Percentiles rank a stretch among this genome's conserved stretches.
Conservation (phyloP, 2,888 invertebrate genomes). For the Cyclophora punctaria region DNA sequence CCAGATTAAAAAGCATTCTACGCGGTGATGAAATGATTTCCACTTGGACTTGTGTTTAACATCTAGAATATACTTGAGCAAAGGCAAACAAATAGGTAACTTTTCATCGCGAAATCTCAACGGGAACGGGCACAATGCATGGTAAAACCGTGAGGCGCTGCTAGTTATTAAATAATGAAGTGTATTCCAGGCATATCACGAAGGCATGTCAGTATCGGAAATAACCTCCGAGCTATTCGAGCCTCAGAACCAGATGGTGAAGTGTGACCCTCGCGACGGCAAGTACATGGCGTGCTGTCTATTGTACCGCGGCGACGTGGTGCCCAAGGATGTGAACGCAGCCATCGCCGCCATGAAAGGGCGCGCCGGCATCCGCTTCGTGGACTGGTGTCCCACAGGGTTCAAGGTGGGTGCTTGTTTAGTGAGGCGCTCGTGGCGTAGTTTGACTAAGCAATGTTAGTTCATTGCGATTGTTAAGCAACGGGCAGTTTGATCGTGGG, state of each 20-base stretch:
- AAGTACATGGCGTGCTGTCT: constrained; percentile 94
- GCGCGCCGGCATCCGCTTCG: constrained; percentile 86
- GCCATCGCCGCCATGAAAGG: constrained; percentile 87
- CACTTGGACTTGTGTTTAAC: too few relatives aligned
- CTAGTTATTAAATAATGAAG: too few relatives aligned
- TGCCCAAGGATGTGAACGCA: constrained; percentile 90
- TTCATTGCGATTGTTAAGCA: too few relatives aligned
- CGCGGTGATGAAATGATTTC: too few relatives aligned
- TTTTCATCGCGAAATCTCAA: too few relatives aligned
- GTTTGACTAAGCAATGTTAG: too few relatives aligned
- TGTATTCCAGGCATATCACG: constrained; percentile 74
- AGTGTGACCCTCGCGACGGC: constrained; percentile 87
- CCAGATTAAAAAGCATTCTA: background rate
- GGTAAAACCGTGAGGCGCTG: too few relatives aligned
- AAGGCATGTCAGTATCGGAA: constrained; percentile 85
- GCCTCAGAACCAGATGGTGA: constrained; percentile 92
- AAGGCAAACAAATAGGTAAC: too few relatives aligned
- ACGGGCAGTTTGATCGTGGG: too few relatives aligned
- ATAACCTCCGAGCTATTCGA: constrained; percentile 93
- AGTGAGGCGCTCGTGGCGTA: too few relatives aligned
- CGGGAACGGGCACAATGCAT: too few relatives aligned
- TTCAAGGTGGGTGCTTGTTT: constrained; percentile 78
- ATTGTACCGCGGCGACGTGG: constrained; percentile 92
- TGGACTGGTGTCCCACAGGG: constrained; percentile 96
- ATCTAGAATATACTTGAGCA: too few relatives aligned